These are phyloP conservation scores for Malthinus flaveolus DNA, from an alignment of 2,888 invertebrate genomes.

Conservation along the genomic window DNA sequence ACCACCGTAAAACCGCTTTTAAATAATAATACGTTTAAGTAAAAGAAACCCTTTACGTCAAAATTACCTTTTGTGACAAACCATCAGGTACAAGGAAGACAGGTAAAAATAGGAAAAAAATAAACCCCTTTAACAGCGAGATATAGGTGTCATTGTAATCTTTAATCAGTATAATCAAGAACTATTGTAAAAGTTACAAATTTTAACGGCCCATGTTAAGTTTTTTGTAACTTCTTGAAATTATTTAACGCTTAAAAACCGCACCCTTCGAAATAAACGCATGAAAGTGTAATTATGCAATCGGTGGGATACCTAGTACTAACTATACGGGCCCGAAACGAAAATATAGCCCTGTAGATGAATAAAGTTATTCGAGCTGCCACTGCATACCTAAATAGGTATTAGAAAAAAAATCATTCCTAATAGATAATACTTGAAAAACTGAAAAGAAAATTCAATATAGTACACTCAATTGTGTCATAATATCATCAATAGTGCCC, in stretches of 20 bases:
- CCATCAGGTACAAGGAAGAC: conserved; percentile 27
- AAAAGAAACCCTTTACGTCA: conserved; percentile 29
- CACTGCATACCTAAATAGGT: no score
- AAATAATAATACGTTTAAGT: conserved; percentile 35
- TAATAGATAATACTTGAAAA: no score
- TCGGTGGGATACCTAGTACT: background rate
- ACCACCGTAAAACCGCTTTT: conserved; percentile 49
- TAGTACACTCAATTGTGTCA: no score
- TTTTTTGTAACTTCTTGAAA: conserved; percentile 3
- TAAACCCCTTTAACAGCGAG: conserved; percentile 20
- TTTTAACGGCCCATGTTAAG: no score
- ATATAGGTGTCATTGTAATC: conserved; percentile 21
- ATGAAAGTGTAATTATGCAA: background rate
- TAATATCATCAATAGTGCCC: no score
- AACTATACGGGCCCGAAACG: no score
- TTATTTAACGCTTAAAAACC: background rate
- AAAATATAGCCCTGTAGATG: no score
- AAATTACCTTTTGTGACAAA: conserved; percentile 16
- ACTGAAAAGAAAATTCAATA: no score
- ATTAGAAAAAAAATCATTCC: no score
- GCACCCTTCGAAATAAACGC: background rate
- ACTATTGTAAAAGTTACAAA: conserved; percentile 13
- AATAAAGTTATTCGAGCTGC: no score
- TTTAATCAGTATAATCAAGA: conserved; percentile 28
- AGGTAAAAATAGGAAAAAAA: conserved; percentile 27